Evolutionary conservation across 2,797 vertebrate species (phyloP), one percentile per base, ranked within the genome.

Genomic region (Aplochiton taeniatus): DNA sequence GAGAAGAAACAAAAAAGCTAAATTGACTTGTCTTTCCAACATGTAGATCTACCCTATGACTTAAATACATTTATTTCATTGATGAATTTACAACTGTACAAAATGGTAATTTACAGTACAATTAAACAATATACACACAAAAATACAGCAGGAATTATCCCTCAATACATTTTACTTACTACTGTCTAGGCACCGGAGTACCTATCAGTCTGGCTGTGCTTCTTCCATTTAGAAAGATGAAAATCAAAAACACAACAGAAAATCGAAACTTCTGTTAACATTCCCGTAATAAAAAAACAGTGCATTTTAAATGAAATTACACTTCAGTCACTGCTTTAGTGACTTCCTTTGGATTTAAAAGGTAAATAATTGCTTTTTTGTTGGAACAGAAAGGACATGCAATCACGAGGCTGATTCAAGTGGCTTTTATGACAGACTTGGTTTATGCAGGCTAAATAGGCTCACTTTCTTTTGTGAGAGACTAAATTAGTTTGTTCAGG

Each of bases 41-140:
- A 31, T 31, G 6, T 3, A 3, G 31, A 31, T 31, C 31, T 3
- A 31, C 6, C 31, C 11, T 10, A 66, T 42, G 41, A 81, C 68
- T 84, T 70, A 70, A 70, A 74, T 70, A 67, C 63, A 66, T 12
- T 61, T 61, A 31, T 88, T 79, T 90, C 90, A 90, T 89, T 77
- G 73, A 82, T 89, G 72, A 77, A 77, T 88, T 90, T 88, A 90
- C 87, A 91, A 31, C 82, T 91, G 87, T 92, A 93, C 90, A 93
- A 91, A 89, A 87, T 86, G 63, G 67, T 81, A 84, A 77, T 87
- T 80, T 84, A 87, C 82, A 87, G 59, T 46, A 77, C 50, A 59
- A 63, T 82, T 55, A 88, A 69, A 76, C 17, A 74, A 48, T 67
- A 68, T 69, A 47, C 58, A 41, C 16, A 12, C 18, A 11, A 19